Evolutionary conservation across 2,113 vertebrate species (phyloP), one percentile per base, ranked within the genome.

Genomic region (Empidonax alnorum): DNA sequence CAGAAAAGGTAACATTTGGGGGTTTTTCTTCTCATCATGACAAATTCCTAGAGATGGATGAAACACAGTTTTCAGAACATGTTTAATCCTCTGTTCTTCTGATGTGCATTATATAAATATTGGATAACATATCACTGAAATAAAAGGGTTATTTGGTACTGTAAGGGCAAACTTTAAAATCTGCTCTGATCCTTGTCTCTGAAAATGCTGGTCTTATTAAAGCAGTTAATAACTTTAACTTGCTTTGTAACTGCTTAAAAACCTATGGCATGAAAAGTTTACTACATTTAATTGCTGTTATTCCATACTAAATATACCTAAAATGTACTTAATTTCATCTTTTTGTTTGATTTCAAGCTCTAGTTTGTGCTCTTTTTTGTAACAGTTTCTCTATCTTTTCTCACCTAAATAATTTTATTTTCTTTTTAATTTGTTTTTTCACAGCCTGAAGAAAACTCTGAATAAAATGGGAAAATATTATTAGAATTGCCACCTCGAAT

Each of bases 401-500:
- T 93, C 17, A 0, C 30, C 84, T 47, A 73, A 55, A 81, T 41
- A 61, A 44, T 61, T 83, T 61, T 69, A 3, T 63, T 77, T 73
- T 78, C 3, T 44, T 87, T 88, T 78, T 49, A 22, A n/a, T 63
- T 75, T 86, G 11, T 42, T 65, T 90, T 90, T 71, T 22, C 42
- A 74, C 50, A 77, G 58, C 55, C 76, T 89, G 20, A 93, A 77
- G 61, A 75, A 87, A 89, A 23, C 8, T 59, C 27, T 58, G 72
- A 84, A 89, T 55, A 71, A 75, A 75, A 89, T 16, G 4, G 61
- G 19, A 58, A 89, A 84, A 55, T 87, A 52, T 42, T 67, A 78
- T 84, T 91, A 84, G 39, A 65, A 61, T 53, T 96, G 79, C 83
- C 77, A 81, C n/a, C 84, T 92, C 37, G 39, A 95, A 94, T 91